phyloP scores from a whole-genome alignment of 2,113 vertebrate species.

The Trichechus manatus region DNA sequence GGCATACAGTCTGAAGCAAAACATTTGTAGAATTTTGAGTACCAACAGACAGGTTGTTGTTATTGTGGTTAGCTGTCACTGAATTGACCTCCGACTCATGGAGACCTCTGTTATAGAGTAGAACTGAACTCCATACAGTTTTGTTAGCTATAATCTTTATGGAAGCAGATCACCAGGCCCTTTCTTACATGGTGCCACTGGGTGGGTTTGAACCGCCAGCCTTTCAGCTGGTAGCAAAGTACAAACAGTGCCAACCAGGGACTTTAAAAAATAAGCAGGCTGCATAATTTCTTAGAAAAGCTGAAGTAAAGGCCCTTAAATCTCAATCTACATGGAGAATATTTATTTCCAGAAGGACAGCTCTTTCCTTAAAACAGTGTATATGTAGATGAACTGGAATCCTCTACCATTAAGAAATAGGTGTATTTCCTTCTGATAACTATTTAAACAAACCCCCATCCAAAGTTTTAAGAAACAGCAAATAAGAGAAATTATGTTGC shows the following conservation, averaged over 20 bases:
- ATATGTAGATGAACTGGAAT: not conserved
- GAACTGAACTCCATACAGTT: not conserved
- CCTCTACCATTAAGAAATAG: not conserved
- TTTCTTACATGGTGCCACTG: not conserved
- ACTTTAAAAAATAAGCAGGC: not conserved
- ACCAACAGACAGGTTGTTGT: not conserved
- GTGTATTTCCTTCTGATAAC: not conserved
- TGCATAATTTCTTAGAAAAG: conserved; percentile 21
- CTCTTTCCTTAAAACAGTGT: not conserved
- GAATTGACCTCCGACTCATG: not conserved
- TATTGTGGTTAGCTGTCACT: not conserved
- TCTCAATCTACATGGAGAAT: not conserved
- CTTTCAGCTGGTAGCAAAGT: not conserved
- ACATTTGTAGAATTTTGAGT: not conserved
- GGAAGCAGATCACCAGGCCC: not conserved
- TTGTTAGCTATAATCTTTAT: not conserved
- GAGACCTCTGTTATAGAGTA: not conserved
- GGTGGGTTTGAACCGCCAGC: not conserved
- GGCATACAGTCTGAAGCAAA: not conserved
- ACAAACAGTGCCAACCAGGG: not conserved
- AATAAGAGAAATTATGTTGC: not conserved
- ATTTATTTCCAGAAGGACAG: not conserved
- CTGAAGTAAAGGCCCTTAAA: not conserved
- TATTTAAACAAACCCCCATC: not conserved
- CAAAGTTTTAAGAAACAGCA: conserved; percentile 21